A percentile compares a stretch with the other conserved stretches of the same genome.
Evolutionary conservation across 37 sponge, comb jelly and placozoan genomes (phyloP).

Genomic region (Aplysina aerophoba): DNA sequence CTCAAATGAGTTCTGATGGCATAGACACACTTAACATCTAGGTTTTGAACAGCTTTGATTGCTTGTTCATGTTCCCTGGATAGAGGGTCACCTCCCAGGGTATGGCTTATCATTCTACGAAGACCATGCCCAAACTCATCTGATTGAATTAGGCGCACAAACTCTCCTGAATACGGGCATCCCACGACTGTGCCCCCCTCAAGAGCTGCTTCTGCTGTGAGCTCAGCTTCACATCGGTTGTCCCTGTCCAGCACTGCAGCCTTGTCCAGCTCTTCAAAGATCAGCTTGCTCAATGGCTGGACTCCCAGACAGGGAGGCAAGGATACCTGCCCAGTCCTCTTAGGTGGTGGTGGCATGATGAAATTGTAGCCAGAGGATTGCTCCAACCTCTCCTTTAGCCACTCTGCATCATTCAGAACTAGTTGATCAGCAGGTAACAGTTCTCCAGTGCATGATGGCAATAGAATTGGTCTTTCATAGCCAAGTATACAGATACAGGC

Average conservation of each 20-base stretch:
- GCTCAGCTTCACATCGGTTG: slow-evolving; percentile 40
- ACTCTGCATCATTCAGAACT: slow-evolving; percentile 29
- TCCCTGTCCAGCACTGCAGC: not conserved
- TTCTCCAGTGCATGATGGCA: not conserved
- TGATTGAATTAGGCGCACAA: not conserved
- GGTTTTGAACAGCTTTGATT: not conserved
- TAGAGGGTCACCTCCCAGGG: not conserved
- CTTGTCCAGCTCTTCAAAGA: slow-evolving; percentile 45
- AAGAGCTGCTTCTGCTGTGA: not conserved
- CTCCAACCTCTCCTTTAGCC: not conserved
- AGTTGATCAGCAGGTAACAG: not conserved
- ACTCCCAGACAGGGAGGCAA: slow-evolving; percentile 51
- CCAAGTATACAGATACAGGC: too few species aligned
- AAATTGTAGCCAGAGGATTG: not conserved
- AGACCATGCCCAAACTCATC: slow-evolving; percentile 26
- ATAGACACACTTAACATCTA: slow-evolving; percentile 15
- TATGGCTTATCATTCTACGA: not conserved
- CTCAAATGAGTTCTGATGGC: not conserved
- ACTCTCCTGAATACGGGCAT: not conserved
- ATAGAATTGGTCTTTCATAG: not conserved
- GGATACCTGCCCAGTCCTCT: slow-evolving; percentile 13
- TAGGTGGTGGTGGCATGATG: slow-evolving; percentile 21
- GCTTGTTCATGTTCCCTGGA: not conserved
- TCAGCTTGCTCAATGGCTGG: slow-evolving; percentile 32
- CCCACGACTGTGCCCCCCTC: not conserved